A percentile compares a stretch with the other conserved stretches of the same genome.
Evolutionary conservation across 2,797 vertebrate genomes (phyloP).

Genomic region (Tapera naevia): DNA sequence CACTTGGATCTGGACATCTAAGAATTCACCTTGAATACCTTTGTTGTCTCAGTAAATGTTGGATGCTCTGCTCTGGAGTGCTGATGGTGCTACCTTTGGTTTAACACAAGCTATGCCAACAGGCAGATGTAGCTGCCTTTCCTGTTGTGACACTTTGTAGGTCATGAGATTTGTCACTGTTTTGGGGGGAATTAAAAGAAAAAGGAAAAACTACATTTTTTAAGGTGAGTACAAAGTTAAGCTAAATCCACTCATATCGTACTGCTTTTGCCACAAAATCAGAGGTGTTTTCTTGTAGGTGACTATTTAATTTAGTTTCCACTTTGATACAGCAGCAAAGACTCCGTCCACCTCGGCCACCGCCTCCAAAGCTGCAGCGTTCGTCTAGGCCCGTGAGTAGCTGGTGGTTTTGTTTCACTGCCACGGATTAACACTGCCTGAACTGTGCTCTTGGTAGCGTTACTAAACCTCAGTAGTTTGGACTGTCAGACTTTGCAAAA

Average conservation of each 20-base stretch:
- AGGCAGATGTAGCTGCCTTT: rapidly evolving
- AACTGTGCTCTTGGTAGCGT: conserved; percentile 39
- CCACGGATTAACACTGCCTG: conserved; percentile 76
- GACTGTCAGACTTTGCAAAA: conserved; percentile 52
- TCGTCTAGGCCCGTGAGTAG: conserved; percentile 86
- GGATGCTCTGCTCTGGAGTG: neutral
- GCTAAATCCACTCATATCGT: neutral
- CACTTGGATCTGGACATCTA: neutral
- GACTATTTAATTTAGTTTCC: conserved; percentile 70
- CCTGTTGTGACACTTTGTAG: rapidly evolving
- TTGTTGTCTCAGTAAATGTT: neutral
- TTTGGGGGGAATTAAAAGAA: neutral
- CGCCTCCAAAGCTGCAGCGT: conserved; percentile 84
- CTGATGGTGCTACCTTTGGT: neutral
- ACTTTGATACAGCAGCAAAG: conserved; percentile 82
- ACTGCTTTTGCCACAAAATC: conserved; percentile 7
- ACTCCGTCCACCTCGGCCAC: conserved; percentile 79
- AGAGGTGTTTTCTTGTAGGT: conserved; percentile 10
- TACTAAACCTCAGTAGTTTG: conserved; percentile 75
- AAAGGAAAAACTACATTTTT: neutral
- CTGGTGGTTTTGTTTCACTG: conserved; percentile 51
- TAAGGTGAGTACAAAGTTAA: conserved; percentile 30
- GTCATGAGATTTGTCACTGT: neutral
- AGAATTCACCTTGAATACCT: neutral
- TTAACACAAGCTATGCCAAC: neutral